phyloP scores from a whole-genome alignment of 2,113 vertebrate species.

The Propithecus coquereli region DNA sequence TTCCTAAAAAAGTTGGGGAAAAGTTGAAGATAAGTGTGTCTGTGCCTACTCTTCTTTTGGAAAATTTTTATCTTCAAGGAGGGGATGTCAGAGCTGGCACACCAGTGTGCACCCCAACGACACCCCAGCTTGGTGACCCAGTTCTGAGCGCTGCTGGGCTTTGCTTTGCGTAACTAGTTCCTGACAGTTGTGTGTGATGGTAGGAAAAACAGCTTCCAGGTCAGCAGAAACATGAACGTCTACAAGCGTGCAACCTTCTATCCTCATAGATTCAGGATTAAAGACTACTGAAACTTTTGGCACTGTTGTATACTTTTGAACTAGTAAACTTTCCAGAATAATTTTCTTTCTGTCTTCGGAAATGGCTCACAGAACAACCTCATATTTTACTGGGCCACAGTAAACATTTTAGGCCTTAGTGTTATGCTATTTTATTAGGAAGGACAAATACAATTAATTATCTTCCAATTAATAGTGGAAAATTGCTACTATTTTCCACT shows the following conservation, averaged over 20 bases:
- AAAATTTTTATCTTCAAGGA: neutral
- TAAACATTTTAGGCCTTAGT: neutral
- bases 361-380: neutral
- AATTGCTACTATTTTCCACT: neutral
- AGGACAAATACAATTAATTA: neutral
- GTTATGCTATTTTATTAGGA: neutral
- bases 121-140: too few species aligned
- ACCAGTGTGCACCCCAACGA: accelerated
- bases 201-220: neutral
- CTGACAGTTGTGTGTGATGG: neutral
- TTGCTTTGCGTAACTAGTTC: neutral
- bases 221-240: neutral
- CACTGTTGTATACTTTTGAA: neutral
- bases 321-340: neutral
- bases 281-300: neutral
- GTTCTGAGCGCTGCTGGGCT: neutral
- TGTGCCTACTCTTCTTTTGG: neutral
- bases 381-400: neutral
- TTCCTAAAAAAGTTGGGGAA: neutral
- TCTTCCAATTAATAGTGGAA: neutral
- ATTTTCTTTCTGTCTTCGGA: neutral
- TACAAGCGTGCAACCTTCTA: neutral
- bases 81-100: neutral
- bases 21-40: neutral
- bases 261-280: neutral